These are phyloP conservation scores for Gavia stellata DNA, from an alignment of 2,113 vertebrate genomes.

Conservation along the genomic window DNA sequence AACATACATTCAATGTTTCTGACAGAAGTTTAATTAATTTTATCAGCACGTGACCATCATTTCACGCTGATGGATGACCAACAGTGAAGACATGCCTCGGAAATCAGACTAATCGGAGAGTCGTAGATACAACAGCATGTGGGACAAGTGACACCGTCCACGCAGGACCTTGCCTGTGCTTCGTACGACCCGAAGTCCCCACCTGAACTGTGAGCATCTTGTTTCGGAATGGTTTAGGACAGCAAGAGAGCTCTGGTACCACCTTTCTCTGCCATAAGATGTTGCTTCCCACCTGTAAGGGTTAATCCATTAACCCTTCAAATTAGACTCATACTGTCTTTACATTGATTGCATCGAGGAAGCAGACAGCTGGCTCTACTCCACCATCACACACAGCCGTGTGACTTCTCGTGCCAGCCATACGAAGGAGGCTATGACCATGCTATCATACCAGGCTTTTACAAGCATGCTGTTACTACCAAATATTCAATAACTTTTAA, in stretches of 20 bases:
- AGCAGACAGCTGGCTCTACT: not conserved
- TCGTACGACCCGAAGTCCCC: not conserved
- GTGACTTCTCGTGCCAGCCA: not conserved
- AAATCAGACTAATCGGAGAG: not conserved
- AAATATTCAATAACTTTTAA: conserved; percentile 6
- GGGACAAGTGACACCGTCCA: not conserved
- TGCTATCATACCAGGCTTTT: not conserved
- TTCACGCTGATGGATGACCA: not conserved
- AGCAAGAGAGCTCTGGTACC: not conserved
- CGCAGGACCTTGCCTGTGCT: not conserved
- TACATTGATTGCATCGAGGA: not conserved
- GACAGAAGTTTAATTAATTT: not conserved
- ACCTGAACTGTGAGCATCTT: not conserved
- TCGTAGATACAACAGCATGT: accelerated
- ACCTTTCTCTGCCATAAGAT: not conserved
- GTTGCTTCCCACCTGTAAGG: not conserved
- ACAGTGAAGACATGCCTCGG: not conserved
- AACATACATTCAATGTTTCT: not conserved
- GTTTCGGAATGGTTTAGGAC: not conserved
- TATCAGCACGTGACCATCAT: not conserved
- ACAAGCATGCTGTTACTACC: not conserved
- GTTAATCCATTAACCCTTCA: not conserved
- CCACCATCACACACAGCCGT: not conserved
- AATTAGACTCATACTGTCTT: not conserved
- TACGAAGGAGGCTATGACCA: not conserved